Evolutionary conservation across 1,140 invertebrate genomes (phyloP).

Genomic region (Brachionus asplanchnoidis): DNA sequence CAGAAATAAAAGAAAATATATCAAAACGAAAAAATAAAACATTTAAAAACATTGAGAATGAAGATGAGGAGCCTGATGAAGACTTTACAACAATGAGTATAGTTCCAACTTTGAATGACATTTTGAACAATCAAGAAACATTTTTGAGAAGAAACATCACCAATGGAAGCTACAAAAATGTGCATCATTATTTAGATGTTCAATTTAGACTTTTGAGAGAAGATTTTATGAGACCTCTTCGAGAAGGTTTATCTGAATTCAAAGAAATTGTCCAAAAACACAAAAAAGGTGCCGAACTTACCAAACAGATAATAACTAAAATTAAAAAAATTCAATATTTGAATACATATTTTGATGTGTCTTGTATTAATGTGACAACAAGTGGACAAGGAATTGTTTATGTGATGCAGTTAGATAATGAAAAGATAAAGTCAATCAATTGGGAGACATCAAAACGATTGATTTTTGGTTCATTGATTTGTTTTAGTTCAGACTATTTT

Average conservation of each 20-base stretch:
- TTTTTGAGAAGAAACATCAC: constrained; percentile 63
- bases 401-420: constrained; percentile 43
- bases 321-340: constrained; percentile 20
- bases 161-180: constrained; percentile 62
- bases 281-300: not conserved
- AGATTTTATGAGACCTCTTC: constrained; percentile 61
- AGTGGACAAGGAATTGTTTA: constrained; percentile 42
- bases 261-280: constrained; percentile 11
- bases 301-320: not conserved
- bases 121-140: constrained; percentile 45
- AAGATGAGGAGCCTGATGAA: constrained; percentile 43
- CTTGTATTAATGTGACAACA: not conserved
- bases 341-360: constrained; percentile 34
- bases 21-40: not conserved
- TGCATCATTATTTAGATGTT: constrained; percentile 68
- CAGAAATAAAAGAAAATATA: not conserved
- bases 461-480: constrained; percentile 60
- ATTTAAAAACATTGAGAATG: not conserved
- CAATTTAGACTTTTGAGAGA: constrained; percentile 71
- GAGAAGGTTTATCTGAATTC: constrained; percentile 52
- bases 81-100: constrained; percentile 51
- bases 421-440: constrained; percentile 43
- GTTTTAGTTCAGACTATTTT: constrained; percentile 33
- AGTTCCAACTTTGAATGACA: constrained; percentile 48
- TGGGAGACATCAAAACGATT: constrained; percentile 60